phyloP scores from a whole-genome alignment of 1,140 invertebrate species.

The Camponotus pennsylvanicus region DNA sequence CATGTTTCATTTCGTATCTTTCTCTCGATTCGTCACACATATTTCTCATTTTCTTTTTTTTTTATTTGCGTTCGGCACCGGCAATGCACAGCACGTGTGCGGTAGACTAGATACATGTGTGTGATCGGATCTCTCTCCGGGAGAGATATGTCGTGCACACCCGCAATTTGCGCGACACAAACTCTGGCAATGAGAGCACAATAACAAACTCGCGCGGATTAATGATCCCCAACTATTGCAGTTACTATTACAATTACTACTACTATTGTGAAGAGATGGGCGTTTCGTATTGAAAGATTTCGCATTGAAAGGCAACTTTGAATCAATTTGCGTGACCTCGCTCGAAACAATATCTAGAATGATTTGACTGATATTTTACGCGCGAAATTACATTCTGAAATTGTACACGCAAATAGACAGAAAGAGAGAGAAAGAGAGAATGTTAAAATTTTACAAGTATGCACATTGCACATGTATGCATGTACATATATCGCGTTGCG shows the following conservation, averaged over 20 bases:
- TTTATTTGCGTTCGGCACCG: background rate
- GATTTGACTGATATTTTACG: background rate
- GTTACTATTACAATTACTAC: background rate
- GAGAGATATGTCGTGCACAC: background rate
- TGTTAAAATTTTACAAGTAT: background rate
- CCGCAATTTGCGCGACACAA: background rate
- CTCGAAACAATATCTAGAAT: background rate
- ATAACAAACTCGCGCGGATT: background rate
- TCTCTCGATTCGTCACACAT: constrained; percentile 22
- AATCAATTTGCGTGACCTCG: background rate
- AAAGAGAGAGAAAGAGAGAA: background rate
- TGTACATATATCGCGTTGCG: constrained; percentile 11
- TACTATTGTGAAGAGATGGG: background rate
- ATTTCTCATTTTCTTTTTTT: constrained; percentile 5
- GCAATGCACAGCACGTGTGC: constrained; percentile 40
- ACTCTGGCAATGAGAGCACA: no score
- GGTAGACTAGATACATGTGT: constrained; percentile 5
- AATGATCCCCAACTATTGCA: background rate
- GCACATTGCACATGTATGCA: constrained; percentile 1
- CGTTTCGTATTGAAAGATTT: background rate
- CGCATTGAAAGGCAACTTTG: background rate
- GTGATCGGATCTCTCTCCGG: background rate
- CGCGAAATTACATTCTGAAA: constrained; percentile 1
- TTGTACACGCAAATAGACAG: background rate
- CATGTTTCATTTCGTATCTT: constrained; percentile 62